Percentiles rank a stretch among this genome's conserved stretches.
These are phyloP conservation scores for Drosophila tsacasi DNA, from an alignment of 1,140 invertebrate species.

Conservation along the genomic window DNA sequence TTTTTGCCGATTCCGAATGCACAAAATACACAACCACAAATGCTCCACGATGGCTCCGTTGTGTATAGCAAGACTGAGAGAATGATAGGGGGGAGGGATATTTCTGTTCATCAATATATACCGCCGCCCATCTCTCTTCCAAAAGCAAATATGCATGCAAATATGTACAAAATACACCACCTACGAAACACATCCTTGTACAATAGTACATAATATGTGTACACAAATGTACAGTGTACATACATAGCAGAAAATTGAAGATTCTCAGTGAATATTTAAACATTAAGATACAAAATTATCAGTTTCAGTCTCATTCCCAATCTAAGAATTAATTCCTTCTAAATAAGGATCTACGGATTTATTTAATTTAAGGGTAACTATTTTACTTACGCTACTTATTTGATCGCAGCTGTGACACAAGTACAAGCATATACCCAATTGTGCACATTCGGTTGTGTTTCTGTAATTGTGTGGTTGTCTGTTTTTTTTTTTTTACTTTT, in stretches of 20 bases:
- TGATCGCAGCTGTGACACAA: slow-evolving; percentile 41
- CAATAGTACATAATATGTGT: neutral
- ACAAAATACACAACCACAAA: slow-evolving; percentile 63
- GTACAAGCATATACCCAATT: slow-evolving; percentile 18
- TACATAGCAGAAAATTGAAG: neutral
- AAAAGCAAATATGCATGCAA: slow-evolving; percentile 52
- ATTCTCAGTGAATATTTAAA: too few species aligned
- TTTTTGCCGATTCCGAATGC: slow-evolving; percentile 52
- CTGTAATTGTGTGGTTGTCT: slow-evolving; percentile 69
- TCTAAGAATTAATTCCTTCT: neutral
- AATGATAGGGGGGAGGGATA: neutral
- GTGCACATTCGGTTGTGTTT: slow-evolving; percentile 27
- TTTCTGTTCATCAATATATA: slow-evolving; percentile 37
- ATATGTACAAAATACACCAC: slow-evolving; percentile 25
- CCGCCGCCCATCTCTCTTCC: slow-evolving; percentile 26
- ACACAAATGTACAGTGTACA: slow-evolving; percentile 13
- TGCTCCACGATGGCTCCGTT: slow-evolving; percentile 54
- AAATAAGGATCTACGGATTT: slow-evolving; percentile 13
- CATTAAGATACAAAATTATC: neutral
- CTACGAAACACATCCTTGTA: slow-evolving; percentile 17
- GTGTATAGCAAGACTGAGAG: neutral
- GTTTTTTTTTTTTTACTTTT: slow-evolving; percentile 33
- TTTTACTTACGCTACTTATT: slow-evolving; percentile 23
- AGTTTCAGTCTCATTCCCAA: neutral
- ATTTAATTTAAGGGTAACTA: slow-evolving; percentile 5